These are phyloP conservation scores for Aphelocoma coerulescens DNA, from an alignment of 2,113 vertebrate species.

Conservation along the genomic window DNA sequence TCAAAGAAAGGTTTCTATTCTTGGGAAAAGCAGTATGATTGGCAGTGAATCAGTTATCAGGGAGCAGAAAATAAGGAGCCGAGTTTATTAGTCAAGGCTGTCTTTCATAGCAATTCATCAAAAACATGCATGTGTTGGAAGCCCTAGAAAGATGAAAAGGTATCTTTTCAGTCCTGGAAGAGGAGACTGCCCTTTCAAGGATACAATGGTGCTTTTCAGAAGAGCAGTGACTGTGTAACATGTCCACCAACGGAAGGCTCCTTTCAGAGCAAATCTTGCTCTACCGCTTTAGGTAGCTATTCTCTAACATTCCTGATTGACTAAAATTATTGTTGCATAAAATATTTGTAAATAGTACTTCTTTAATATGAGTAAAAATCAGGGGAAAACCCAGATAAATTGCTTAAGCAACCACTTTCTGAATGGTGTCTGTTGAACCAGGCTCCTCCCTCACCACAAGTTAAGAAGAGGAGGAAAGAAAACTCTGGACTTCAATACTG, in stretches of 20 bases:
- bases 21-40: background rate
- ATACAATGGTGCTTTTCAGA: conserved; percentile 14
- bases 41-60: background rate
- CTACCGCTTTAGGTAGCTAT: background rate
- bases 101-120: background rate
- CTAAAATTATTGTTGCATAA: background rate
- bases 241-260: background rate
- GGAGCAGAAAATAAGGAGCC: background rate
- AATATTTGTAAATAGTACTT: background rate
- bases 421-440: background rate
- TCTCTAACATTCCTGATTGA: background rate
- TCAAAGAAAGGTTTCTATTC: background rate
- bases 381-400: background rate
- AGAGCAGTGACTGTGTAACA: background rate
- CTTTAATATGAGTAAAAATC: background rate
- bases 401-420: background rate
- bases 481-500: background rate
- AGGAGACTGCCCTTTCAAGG: background rate
- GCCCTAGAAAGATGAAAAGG: background rate
- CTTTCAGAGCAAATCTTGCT: background rate
- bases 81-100: background rate
- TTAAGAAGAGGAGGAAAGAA: background rate
- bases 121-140: background rate
- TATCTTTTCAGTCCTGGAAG: background rate
- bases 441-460: background rate